A percentile compares a stretch with the other conserved stretches of the same genome.
Conservation (phyloP, 2,888 invertebrate genomes). For the Agonopterix arenella region DNA sequence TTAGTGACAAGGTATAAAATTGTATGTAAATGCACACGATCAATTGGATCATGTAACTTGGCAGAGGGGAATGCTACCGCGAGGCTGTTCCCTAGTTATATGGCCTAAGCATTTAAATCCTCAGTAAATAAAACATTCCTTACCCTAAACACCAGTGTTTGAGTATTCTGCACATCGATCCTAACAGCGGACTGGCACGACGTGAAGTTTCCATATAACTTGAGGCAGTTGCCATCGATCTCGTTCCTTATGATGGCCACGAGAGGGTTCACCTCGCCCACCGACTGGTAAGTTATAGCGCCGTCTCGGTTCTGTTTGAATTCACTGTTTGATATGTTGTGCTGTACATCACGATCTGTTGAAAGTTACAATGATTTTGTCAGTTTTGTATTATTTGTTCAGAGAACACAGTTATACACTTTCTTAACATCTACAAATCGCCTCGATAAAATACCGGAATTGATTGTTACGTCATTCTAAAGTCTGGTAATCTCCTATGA, state of each 20-base stretch:
- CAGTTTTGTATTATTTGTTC: too few relatives aligned
- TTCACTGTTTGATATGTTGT: slow-evolving; percentile 90
- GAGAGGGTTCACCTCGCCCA: slow-evolving; percentile 96
- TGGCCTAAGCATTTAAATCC: slow-evolving; percentile 19
- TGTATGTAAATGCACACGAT: too few relatives aligned
- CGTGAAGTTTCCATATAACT: slow-evolving; percentile 96
- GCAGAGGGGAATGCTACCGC: too few relatives aligned
- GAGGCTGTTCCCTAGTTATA: too few relatives aligned
- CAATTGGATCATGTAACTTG: too few relatives aligned
- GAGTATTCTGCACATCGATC: slow-evolving; percentile 96
- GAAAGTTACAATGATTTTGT: too few relatives aligned
- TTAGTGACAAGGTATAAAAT: too few relatives aligned
- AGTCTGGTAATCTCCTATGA: too few relatives aligned
- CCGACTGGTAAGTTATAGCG: slow-evolving; percentile 91
- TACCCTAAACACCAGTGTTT: slow-evolving; percentile 90
- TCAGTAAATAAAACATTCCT: slow-evolving; percentile 34
- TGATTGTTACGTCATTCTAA: too few relatives aligned
- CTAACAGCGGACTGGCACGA: slow-evolving; percentile 89
- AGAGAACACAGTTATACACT: too few relatives aligned
- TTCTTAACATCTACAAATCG: too few relatives aligned
- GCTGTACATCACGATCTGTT: slow-evolving; percentile 91
- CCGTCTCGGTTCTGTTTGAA: slow-evolving; percentile 90
- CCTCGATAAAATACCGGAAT: too few relatives aligned
- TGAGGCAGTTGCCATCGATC: slow-evolving; percentile 89
- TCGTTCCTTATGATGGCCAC: slow-evolving; percentile 92